These are phyloP conservation scores for Drosophila auraria DNA, from an alignment of 1,140 invertebrate genomes.

Conservation along the genomic window DNA sequence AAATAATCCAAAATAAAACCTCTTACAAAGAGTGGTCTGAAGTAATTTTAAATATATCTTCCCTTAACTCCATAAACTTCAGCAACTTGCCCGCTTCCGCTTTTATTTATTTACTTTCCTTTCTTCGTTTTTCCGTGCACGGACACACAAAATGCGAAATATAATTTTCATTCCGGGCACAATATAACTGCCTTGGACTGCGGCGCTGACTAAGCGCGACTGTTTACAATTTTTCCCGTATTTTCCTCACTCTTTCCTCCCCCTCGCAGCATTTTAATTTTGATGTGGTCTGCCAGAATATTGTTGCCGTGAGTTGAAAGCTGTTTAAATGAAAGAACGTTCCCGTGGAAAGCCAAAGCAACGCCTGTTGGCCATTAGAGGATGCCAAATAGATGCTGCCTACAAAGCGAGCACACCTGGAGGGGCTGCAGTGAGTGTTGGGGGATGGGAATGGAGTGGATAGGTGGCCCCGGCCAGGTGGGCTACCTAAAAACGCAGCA, in stretches of 20 bases:
- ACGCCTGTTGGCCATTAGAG: constrained; percentile 72
- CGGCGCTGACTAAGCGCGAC: constrained; percentile 61
- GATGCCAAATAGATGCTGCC: constrained; percentile 64
- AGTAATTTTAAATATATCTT: constrained; percentile 46
- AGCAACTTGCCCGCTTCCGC: constrained; percentile 31
- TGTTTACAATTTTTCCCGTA: constrained; percentile 62
- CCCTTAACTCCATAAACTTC: constrained; percentile 47
- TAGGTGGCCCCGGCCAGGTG: constrained; percentile 5
- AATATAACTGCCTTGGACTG: constrained; percentile 54
- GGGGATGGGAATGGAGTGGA: background rate
- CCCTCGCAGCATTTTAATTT: constrained; percentile 50
- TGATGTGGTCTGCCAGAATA: constrained; percentile 59
- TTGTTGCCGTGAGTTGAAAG: constrained; percentile 56
- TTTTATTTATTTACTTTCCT: constrained; percentile 47
- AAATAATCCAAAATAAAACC: constrained; percentile 6
- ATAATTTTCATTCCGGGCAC: constrained; percentile 56
- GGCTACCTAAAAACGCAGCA: constrained; percentile 53
- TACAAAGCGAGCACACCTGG: constrained; percentile 56
- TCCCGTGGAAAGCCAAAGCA: constrained; percentile 61
- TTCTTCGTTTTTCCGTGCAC: constrained; percentile 31
- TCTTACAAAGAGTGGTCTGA: constrained; percentile 19
- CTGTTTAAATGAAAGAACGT: constrained; percentile 71
- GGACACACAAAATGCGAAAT: constrained; percentile 45
- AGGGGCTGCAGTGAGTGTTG: constrained; percentile 15
- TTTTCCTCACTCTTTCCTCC: constrained; percentile 21